phyloP scores from a whole-genome alignment of 2,888 invertebrate genomes.

The Romanomermis culicivorax region DNA sequence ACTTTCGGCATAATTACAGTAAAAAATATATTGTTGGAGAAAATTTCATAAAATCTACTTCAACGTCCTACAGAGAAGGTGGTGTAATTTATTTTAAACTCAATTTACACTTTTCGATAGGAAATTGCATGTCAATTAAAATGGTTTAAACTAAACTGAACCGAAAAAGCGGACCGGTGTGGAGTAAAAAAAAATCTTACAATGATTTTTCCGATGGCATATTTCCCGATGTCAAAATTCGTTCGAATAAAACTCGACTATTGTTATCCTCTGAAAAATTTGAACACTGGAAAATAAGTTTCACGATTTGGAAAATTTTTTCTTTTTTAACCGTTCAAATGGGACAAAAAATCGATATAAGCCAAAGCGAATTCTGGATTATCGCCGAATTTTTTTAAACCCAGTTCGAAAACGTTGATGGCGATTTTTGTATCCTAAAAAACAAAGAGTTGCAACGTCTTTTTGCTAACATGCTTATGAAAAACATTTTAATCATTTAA shows the following conservation, averaged over 20 bases:
- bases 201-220: constrained; percentile 73
- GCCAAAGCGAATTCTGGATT: constrained; percentile 82
- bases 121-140: too few relatives aligned
- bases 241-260: constrained; percentile 89
- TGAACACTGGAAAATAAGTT: constrained; percentile 9
- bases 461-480: too few relatives aligned
- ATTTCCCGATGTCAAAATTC: constrained; percentile 76
- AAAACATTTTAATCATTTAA: too few relatives aligned
- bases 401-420: constrained; percentile 85
- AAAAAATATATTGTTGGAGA: too few relatives aligned
- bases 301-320: neutral
- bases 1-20: too few relatives aligned
- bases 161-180: too few relatives aligned
- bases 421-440: constrained; percentile 67
- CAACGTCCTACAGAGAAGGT: too few relatives aligned
- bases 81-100: too few relatives aligned
- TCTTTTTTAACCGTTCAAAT: constrained; percentile 55
- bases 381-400: constrained; percentile 82
- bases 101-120: too few relatives aligned
- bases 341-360: constrained; percentile 87
- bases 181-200: constrained; percentile 35
- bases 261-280: constrained; percentile 76
- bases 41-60: too few relatives aligned
- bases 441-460: too few relatives aligned
- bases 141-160: too few relatives aligned